Evolutionary conservation across 2,113 vertebrate species (phyloP), one percentile per base, ranked within the genome.

Genomic region (Ictalurus furcatus): DNA sequence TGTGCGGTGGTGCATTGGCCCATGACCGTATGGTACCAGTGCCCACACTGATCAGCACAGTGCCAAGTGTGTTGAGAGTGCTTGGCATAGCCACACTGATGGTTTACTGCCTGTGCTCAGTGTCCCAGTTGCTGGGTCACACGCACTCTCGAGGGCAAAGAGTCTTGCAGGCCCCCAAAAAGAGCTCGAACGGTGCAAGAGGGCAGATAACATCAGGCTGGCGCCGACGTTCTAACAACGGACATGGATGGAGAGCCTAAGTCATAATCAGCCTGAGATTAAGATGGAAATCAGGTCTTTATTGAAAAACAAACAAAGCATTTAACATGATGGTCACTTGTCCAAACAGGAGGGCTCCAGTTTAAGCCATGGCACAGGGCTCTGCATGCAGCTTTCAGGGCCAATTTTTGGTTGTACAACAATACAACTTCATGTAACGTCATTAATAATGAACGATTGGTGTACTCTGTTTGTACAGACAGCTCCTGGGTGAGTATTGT

Each of bases 161-260:
- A 78, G 69, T 56, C 73, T 84, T 65, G 34, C 76, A 73, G 85
- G 80, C 84, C 61, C 54, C 34, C 30, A 2, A 84, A 79, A 56
- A 61, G 9, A 28, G 48, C 28, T 40, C 6, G 71, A 71, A 79
- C 56, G 19, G 21, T 54, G 79, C 30, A 84, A 63, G 58, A 44
- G 23, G 6, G 59, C 37, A 71, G 82, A 85, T 82, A 61, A 34
- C 28, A 16, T 84, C 78, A 48, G 82, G 19, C 78, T 85, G 88
- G 90, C 83, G 82, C 74, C 83, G 30, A 67, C n/a, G 40, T 89
- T 63, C 44, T 54, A 65, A 92, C 88, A 82, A 85, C 78, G 48
- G 86, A 76, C 40, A 71, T 89, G 91, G 90, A 91, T 84, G 88
- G 30, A 74, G 44, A 88, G 71, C 54, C n/a, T 90, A 90, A 92